These are phyloP conservation scores for Metellina segmentata DNA, from an alignment of 2,888 invertebrate species.

Conservation along the genomic window DNA sequence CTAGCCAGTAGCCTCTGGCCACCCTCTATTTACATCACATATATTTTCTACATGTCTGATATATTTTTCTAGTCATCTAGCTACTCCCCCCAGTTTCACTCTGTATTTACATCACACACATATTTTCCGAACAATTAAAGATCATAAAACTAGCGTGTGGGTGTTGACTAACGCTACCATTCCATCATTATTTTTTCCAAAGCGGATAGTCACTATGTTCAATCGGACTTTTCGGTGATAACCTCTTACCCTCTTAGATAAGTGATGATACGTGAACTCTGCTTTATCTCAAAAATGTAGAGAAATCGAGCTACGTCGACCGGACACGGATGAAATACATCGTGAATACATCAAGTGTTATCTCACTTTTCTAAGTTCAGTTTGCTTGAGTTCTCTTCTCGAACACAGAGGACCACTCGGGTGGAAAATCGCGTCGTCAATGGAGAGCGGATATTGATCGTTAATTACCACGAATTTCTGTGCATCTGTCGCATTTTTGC, in stretches of 20 bases:
- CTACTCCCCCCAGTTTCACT: too few species aligned
- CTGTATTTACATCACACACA: too few species aligned
- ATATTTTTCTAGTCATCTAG: too few species aligned
- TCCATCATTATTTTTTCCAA: not conserved
- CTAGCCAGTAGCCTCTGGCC: too few species aligned
- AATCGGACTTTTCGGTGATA: slow-evolving; percentile 29
- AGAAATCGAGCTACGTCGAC: slow-evolving; percentile 52
- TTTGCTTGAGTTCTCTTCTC: slow-evolving; percentile 63
- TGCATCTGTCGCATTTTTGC: slow-evolving; percentile 53
- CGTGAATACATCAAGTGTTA: slow-evolving; percentile 67
- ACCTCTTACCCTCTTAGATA: slow-evolving; percentile 63
- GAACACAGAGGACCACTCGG: slow-evolving; percentile 39
- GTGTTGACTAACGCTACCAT: not conserved
- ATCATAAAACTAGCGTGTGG: not conserved
- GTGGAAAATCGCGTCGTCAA: slow-evolving; percentile 65
- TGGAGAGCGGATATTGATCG: slow-evolving; percentile 65
- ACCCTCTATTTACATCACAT: too few species aligned
- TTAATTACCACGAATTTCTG: slow-evolving; percentile 66
- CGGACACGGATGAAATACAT: slow-evolving; percentile 48
- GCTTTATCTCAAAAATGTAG: slow-evolving; percentile 55
- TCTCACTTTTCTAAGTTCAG: slow-evolving; percentile 68
- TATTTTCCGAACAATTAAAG: not conserved
- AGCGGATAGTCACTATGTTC: not conserved
- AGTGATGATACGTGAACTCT: slow-evolving; percentile 55
- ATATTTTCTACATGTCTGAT: too few species aligned